A percentile compares a stretch with the other conserved stretches of the same genome.
These are phyloP conservation scores for Brachynemurus nebulosus DNA, from an alignment of 2,888 invertebrate species.

Conservation along the genomic window DNA sequence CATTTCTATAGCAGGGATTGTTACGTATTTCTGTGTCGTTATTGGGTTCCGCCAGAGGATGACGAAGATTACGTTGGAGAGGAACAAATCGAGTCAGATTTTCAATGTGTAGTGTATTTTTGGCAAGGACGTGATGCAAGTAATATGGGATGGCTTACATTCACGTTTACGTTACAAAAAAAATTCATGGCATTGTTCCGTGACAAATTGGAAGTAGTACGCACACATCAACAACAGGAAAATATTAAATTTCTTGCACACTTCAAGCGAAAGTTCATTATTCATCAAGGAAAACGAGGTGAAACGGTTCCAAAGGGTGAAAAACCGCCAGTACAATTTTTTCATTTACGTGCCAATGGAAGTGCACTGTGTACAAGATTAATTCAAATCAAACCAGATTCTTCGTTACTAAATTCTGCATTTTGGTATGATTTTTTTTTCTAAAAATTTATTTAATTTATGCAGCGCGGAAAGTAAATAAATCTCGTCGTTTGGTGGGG, in stretches of 20 bases:
- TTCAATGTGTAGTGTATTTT: constrained; percentile 97
- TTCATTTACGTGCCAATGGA: constrained; percentile 91
- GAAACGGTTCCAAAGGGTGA: constrained; percentile 27
- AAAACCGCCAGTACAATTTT: constrained; percentile 67
- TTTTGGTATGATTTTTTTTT: constrained; percentile 60
- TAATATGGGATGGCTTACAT: constrained; percentile 99
- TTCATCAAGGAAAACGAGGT: constrained; percentile 74
- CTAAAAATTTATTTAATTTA: constrained; percentile 4
- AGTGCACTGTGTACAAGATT: constrained; percentile 85
- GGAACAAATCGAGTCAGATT: constrained; percentile 42
- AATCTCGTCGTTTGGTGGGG: no score
- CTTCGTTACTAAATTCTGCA: constrained; percentile 74
- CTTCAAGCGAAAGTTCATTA: constrained; percentile 88
- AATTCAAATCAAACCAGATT: constrained; percentile 80
- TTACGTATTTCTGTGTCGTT: constrained; percentile 95
- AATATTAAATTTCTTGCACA: constrained; percentile 97
- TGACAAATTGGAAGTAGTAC: constrained; percentile 84
- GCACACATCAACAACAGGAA: constrained; percentile 97
- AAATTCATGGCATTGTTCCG: constrained; percentile 80
- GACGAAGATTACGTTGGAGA: constrained; percentile 34
- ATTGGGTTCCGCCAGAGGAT: constrained; percentile 61
- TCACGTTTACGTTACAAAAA: constrained; percentile 91
- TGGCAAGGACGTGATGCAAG: constrained; percentile 97
- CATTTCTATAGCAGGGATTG: constrained; percentile 90
- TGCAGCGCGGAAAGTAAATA: no score